Conservation (phyloP, 2,888 invertebrate species). For the Hirtodrosophila alboralis region DNA sequence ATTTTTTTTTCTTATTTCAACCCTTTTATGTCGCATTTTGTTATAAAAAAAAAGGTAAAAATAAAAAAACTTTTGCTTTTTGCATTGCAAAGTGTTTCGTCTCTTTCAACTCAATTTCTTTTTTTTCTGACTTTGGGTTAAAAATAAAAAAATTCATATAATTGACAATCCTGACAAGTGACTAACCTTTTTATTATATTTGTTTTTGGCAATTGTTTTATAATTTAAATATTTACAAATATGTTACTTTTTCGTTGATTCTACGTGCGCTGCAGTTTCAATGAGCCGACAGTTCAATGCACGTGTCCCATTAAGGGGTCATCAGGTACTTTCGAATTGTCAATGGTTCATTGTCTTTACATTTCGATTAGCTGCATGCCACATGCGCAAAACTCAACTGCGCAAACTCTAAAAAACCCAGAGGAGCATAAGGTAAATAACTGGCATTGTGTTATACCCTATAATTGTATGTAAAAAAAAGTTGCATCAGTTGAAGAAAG, state of each 20-base stretch:
- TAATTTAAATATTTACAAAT: slow-evolving; percentile 55
- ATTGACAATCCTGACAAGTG: slow-evolving; percentile 56
- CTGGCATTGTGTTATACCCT: slow-evolving; percentile 1
- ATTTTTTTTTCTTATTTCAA: not conserved
- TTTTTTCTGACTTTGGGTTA: slow-evolving; percentile 14
- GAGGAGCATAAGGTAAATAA: slow-evolving; percentile 3
- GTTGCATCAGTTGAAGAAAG: too few species aligned
- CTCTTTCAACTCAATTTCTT: slow-evolving; percentile 3
- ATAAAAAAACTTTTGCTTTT: slow-evolving; percentile 46
- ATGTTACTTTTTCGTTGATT: slow-evolving; percentile 3
- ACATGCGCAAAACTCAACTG: slow-evolving; percentile 17
- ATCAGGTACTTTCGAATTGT: slow-evolving; percentile 39
- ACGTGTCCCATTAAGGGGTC: slow-evolving; percentile 44
- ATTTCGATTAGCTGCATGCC: slow-evolving; percentile 46
- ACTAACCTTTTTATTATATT: slow-evolving; percentile 32
- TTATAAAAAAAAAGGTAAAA: too few species aligned
- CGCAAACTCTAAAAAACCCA: slow-evolving; percentile 34
- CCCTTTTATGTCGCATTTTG: slow-evolving; percentile 60
- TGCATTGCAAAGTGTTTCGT: slow-evolving; percentile 60
- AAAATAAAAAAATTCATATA: slow-evolving; percentile 29
- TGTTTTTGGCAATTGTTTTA: slow-evolving; percentile 54
- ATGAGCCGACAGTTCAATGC: slow-evolving; percentile 45
- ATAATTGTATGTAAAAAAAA: too few species aligned
- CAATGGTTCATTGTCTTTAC: slow-evolving; percentile 56
- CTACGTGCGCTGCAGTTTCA: slow-evolving; percentile 42